Conservation (phyloP, 2,797 vertebrate genomes). For the Chaunax sp. region DNA sequence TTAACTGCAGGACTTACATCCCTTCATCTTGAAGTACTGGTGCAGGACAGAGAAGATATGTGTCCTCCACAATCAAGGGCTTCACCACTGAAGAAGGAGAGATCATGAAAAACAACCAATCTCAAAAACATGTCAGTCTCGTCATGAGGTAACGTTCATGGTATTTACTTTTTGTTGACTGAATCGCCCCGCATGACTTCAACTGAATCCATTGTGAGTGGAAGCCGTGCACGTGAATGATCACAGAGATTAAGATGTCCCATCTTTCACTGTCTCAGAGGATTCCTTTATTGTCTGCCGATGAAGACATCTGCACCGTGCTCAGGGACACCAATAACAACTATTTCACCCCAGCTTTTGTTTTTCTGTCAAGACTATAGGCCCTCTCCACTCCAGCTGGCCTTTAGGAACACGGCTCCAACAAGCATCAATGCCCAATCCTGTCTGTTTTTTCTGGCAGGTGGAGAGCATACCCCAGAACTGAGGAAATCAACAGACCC, state of each 20-base stretch:
- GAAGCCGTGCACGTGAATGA: neutral
- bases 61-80: conserved; percentile 94
- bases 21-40: conserved; percentile 94
- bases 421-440: conserved; percentile 48
- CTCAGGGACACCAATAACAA: conserved; percentile 23
- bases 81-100: conserved; percentile 88
- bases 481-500: conserved; percentile 73
- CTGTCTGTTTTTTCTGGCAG: conserved; percentile 79
- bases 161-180: no score
- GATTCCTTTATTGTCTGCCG: conserved; percentile 39
- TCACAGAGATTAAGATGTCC: conserved; percentile 26
- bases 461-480: conserved; percentile 69
- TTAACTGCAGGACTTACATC: conserved; percentile 86
- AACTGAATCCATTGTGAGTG: conserved; percentile 12
- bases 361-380: conserved; percentile 52
- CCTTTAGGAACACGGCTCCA: conserved; percentile 55
- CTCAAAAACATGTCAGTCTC: conserved; percentile 16
- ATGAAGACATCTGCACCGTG: conserved; percentile 33
- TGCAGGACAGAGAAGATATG: conserved; percentile 95
- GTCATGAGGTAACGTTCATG: neutral
- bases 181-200: neutral
- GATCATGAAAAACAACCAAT: conserved; percentile 13
- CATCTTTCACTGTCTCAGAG: conserved; percentile 7
- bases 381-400: conserved; percentile 62
- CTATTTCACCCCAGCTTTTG: conserved; percentile 43